A percentile compares a stretch with the other conserved stretches of the same genome.
phyloP scores from a whole-genome alignment of 2,797 vertebrate genomes.

The Neosilurus mollespiculum region DNA sequence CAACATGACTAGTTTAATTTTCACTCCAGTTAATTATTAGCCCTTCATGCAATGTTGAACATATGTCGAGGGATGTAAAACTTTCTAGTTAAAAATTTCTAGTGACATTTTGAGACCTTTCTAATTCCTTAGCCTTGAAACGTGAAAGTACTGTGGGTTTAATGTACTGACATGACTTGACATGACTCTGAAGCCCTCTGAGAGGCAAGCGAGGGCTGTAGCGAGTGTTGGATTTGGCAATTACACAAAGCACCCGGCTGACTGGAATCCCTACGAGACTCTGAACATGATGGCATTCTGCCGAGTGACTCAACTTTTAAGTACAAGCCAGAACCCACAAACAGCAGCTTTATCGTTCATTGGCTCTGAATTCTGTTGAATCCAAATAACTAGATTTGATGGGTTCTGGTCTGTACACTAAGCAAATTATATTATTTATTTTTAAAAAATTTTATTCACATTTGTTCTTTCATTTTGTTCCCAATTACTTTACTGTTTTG shows the following conservation, averaged over 20 bases:
- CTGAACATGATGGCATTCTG: conserved; percentile 29
- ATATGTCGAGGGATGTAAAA: not conserved
- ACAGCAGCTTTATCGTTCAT: conserved; percentile 35
- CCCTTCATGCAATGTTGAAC: not conserved
- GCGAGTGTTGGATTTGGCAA: conserved; percentile 39
- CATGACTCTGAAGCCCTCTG: conserved; percentile 25
- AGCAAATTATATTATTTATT: conserved; percentile 6
- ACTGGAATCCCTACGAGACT: conserved; percentile 30
- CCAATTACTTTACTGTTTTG: conserved; percentile 16
- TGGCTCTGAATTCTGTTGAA: conserved; percentile 7
- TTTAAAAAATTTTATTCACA: not conserved
- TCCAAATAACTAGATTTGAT: conserved; percentile 22
- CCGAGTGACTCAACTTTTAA: conserved; percentile 46
- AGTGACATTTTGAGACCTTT: conserved; percentile 12
- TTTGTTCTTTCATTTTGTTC: not conserved
- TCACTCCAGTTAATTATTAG: not conserved
- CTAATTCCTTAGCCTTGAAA: not conserved
- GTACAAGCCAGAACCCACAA: conserved; percentile 37
- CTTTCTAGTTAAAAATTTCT: not conserved
- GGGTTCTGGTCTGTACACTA: conserved; percentile 11
- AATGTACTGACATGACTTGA: conserved; percentile 24
- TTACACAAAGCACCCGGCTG: conserved; percentile 30
- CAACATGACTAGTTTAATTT: not conserved
- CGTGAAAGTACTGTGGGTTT: conserved; percentile 21
- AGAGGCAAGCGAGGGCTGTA: conserved; percentile 20